phyloP scores from a whole-genome alignment of 2,888 invertebrate species.

The Rhabditoides inermis region DNA sequence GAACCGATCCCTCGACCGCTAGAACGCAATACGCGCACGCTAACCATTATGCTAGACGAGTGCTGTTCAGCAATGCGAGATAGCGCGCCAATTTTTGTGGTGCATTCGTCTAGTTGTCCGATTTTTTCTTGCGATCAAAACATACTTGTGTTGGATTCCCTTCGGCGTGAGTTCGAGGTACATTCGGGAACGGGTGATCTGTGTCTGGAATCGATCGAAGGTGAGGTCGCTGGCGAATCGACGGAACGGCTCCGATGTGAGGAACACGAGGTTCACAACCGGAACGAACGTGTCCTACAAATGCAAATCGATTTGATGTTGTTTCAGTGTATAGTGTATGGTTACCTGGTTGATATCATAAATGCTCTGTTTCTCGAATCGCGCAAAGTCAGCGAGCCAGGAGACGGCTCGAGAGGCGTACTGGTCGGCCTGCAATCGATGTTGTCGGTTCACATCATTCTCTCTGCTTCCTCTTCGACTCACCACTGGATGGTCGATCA shows the following conservation, averaged over 20 bases:
- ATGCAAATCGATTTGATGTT: neutral
- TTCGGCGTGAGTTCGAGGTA: conserved; percentile 47
- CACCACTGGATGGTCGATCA: conserved; percentile 24
- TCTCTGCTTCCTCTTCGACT: neutral
- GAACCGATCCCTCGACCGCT: no score
- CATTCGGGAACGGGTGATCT: conserved; percentile 40
- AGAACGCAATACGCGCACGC: no score
- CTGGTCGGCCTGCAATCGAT: conserved; percentile 32
- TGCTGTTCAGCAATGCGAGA: no score
- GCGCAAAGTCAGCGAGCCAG: conserved; percentile 48
- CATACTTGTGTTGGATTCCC: conserved; percentile 38
- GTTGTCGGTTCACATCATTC: neutral
- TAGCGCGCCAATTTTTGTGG: no score
- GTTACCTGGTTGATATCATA: conserved; percentile 47
- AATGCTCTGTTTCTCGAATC: conserved; percentile 45
- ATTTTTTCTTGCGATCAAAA: neutral
- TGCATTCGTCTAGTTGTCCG: no score
- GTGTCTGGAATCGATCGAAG: conserved; percentile 39
- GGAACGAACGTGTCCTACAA: conserved; percentile 50
- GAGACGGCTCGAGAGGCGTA: conserved; percentile 42
- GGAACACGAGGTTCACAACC: conserved; percentile 49
- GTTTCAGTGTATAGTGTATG: neutral
- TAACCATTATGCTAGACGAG: no score
- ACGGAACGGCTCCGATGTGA: conserved; percentile 35
- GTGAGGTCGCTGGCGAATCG: conserved; percentile 42